These are phyloP conservation scores for Periophthalmodon schlosseri DNA, from an alignment of 2,113 vertebrate species.

Conservation along the genomic window DNA sequence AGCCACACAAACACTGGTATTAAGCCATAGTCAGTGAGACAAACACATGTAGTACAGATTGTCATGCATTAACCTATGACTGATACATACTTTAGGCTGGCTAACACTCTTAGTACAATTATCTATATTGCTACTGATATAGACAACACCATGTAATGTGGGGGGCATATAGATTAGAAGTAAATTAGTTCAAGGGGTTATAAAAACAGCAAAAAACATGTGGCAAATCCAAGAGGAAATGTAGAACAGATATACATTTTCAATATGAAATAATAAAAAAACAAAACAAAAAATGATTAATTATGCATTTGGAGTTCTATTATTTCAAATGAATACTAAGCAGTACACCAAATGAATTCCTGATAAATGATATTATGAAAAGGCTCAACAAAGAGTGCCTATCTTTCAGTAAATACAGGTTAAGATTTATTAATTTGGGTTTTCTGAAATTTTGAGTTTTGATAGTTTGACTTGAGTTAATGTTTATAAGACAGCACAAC, in stretches of 20 bases:
- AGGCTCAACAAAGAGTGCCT: slow-evolving; percentile 21
- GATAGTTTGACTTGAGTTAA: slow-evolving; percentile 61
- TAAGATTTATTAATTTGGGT: slow-evolving; percentile 10
- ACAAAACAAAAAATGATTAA: background rate
- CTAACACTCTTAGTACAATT: slow-evolving; percentile 39
- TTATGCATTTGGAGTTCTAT: background rate
- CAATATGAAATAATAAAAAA: background rate
- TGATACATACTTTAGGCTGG: slow-evolving; percentile 48
- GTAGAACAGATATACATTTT: background rate
- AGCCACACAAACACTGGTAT: slow-evolving; percentile 44
- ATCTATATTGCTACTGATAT: slow-evolving; percentile 27
- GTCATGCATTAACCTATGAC: slow-evolving; percentile 76
- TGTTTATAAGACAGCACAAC: slow-evolving; percentile 47
- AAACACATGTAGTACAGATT: slow-evolving; percentile 68
- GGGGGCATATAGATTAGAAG: background rate
- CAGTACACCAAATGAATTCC: background rate
- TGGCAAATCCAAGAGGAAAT: background rate
- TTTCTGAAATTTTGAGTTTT: slow-evolving; percentile 16
- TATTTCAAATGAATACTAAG: background rate
- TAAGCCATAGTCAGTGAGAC: slow-evolving; percentile 55
- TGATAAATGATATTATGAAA: slow-evolving; percentile 16
- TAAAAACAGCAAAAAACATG: slow-evolving; percentile 2
- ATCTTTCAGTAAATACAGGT: slow-evolving; percentile 17
- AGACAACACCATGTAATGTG: slow-evolving; percentile 10
- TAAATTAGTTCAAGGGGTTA: background rate